A percentile compares a stretch with the other conserved stretches of the same genome.
These are phyloP conservation scores for Ditylenchus weischeri DNA, from an alignment of 2,888 invertebrate genomes.

Conservation along the genomic window DNA sequence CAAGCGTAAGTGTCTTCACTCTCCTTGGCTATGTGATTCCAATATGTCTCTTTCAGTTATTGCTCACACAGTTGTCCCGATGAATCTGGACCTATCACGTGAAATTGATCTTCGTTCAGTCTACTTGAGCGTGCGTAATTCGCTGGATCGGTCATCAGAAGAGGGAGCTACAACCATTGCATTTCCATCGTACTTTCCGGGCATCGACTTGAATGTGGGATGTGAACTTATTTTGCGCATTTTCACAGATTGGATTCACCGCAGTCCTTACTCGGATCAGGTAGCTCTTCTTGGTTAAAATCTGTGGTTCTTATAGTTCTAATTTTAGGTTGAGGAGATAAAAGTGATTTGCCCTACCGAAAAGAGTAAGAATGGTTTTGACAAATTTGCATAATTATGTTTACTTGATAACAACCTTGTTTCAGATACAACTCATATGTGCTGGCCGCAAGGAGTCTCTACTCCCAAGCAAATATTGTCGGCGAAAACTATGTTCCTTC, in stretches of 20 bases:
- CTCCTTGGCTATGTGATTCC: too few relatives aligned
- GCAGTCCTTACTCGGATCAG: constrained; percentile 23
- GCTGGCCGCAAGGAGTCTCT: constrained; percentile 16
- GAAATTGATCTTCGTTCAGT: constrained; percentile 20
- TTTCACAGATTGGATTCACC: constrained; percentile 25
- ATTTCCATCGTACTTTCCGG: constrained; percentile 23
- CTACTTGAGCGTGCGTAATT: constrained; percentile 23
- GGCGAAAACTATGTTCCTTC: constrained; percentile 17
- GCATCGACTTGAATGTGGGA: constrained; percentile 10
- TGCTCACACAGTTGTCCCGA: constrained; percentile 24
- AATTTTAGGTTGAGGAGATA: constrained; percentile 21
- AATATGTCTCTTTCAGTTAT: constrained; percentile 14
- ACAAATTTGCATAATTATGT: too few relatives aligned
- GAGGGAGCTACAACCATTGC: constrained; percentile 27
- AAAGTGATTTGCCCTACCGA: constrained; percentile 22
- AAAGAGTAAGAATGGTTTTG: constrained; percentile 10
- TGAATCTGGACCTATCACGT: constrained; percentile 14
- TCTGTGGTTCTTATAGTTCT: background rate
- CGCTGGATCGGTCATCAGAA: constrained; percentile 22
- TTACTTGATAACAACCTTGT: too few relatives aligned
- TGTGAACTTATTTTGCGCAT: constrained; percentile 26
- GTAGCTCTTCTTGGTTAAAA: background rate
- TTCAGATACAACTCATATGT: constrained; percentile 13
- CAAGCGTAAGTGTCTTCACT: constrained; percentile 5
- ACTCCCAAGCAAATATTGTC: constrained; percentile 25